phyloP scores from a whole-genome alignment of 37 sponge, comb jelly and placozoan genomes.

The Halichondria panicea region DNA sequence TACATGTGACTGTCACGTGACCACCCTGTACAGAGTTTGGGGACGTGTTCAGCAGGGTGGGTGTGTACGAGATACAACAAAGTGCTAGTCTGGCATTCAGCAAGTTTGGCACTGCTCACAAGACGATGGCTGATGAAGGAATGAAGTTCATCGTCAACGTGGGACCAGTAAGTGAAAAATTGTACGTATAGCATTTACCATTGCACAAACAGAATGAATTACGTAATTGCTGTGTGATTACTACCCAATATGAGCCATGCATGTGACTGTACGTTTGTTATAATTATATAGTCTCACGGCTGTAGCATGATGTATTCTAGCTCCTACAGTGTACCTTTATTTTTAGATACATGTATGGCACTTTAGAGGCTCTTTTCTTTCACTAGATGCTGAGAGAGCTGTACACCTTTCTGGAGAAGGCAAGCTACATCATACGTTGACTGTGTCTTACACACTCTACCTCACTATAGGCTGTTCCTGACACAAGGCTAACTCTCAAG shows the following conservation, averaged over 20 bases:
- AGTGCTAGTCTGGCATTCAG: constrained; percentile 89
- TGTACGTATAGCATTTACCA: too few relatives aligned
- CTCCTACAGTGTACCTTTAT: too few relatives aligned
- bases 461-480: constrained; percentile 81
- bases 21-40: constrained; percentile 63
- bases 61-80: constrained; percentile 74
- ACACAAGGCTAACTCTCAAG: constrained; percentile 90
- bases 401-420: constrained; percentile 82
- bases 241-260: not conserved
- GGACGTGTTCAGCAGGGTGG: constrained; percentile 74
- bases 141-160: constrained; percentile 57
- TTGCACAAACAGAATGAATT: not conserved
- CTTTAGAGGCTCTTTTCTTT: not conserved
- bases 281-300: not conserved
- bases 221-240: not conserved
- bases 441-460: not conserved
- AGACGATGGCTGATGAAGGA: constrained; percentile 73
- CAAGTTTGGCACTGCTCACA: constrained; percentile 86
- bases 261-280: not conserved
- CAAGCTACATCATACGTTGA: constrained; percentile 1
- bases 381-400: constrained; percentile 86
- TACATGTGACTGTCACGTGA: too few relatives aligned
- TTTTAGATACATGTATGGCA: too few relatives aligned
- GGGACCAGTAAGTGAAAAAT: constrained; percentile 62
- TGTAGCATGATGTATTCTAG: not conserved